Conservation (phyloP, 2,113 vertebrate species). For the Tonatia bakeri region DNA sequence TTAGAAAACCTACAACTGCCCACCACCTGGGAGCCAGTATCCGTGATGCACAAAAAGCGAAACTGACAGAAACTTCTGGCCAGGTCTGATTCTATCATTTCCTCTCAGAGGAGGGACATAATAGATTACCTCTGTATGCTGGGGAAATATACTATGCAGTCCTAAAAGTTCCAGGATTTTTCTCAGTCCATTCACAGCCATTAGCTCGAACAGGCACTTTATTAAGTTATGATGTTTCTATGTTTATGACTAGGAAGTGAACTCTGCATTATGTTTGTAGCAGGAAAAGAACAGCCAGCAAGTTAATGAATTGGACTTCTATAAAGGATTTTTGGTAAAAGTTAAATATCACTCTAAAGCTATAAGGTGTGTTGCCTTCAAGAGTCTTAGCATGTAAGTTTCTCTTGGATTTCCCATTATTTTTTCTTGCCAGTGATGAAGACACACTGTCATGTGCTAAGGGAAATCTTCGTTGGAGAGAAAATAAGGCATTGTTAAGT, state of each 20-base stretch:
- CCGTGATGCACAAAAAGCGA: not conserved
- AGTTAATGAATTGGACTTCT: constrained; percentile 54
- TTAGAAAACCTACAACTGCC: not conserved
- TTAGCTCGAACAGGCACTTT: constrained; percentile 29
- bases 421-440: not conserved
- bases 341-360: constrained; percentile 50
- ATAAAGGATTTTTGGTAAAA: constrained; percentile 52
- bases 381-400: constrained; percentile 1
- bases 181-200: not conserved
- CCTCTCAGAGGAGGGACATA: not conserved
- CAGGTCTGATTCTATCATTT: not conserved
- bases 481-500: not conserved
- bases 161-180: not conserved
- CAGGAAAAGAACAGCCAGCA: constrained; percentile 61
- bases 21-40: not conserved
- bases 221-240: constrained; percentile 58
- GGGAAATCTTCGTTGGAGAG: not conserved
- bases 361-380: not conserved
- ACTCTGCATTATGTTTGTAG: constrained; percentile 53
- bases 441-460: not conserved
- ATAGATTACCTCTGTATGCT: not conserved
- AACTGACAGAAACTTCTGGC: not conserved
- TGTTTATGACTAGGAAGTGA: constrained; percentile 59
- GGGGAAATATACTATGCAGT: not conserved
- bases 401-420: not conserved